Percentiles rank a stretch among this genome's conserved stretches.
phyloP scores from a whole-genome alignment of 2,888 invertebrate genomes.

The Himalopsyche anomala region DNA sequence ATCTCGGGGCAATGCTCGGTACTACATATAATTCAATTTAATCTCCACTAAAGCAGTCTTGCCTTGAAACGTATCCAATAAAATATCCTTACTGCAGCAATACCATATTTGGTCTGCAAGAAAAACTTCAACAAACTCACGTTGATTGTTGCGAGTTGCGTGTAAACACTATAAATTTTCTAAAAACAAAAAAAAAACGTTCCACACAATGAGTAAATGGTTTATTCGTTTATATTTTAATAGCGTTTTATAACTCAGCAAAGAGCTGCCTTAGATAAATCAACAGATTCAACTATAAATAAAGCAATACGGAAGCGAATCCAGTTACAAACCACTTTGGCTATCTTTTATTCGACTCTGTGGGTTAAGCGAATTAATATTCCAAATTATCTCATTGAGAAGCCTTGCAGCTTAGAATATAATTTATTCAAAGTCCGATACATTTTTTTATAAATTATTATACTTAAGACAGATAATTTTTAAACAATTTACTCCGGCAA shows the following conservation, averaged over 20 bases:
- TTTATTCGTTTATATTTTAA: conserved; percentile 12
- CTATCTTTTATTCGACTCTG: conserved; percentile 46
- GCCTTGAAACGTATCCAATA: not conserved
- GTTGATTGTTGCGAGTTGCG: conserved; percentile 4
- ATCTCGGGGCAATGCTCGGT: too few relatives aligned
- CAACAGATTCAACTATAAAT: conserved; percentile 51
- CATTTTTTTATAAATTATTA: not conserved
- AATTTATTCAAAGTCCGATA: conserved; percentile 1
- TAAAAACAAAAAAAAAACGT: not conserved
- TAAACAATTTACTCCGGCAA: not conserved
- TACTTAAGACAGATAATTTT: not conserved
- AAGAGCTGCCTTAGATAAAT: conserved; percentile 51
- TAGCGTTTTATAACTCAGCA: conserved; percentile 24
- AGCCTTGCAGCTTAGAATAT: not conserved
- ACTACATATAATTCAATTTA: too few relatives aligned
- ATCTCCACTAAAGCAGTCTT: not conserved
- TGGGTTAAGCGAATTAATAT: conserved; percentile 57
- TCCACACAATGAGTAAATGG: conserved; percentile 26
- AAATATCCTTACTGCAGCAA: not conserved
- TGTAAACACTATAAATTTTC: conserved; percentile 18
- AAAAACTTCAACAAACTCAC: not conserved
- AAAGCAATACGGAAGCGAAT: conserved; percentile 58
- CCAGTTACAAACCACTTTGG: conserved; percentile 45
- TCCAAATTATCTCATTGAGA: conserved; percentile 37
- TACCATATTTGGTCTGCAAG: not conserved